A percentile compares a stretch with the other conserved stretches of the same genome.
Evolutionary conservation across 2,888 invertebrate species (phyloP).

Genomic region (Hofmannophila pseudospretella): DNA sequence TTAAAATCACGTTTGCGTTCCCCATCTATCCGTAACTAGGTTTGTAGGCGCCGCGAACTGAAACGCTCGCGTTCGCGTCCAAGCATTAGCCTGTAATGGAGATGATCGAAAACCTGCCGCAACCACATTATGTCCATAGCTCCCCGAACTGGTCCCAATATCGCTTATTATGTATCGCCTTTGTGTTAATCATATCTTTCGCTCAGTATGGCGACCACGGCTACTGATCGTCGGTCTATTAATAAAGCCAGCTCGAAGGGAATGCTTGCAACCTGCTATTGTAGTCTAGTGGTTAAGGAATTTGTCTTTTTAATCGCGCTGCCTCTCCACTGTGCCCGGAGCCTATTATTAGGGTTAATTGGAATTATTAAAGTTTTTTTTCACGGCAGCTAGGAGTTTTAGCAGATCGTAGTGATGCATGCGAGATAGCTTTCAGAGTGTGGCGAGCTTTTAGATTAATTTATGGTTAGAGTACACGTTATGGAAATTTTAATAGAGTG

Average conservation of each 20-base stretch:
- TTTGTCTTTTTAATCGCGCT: slow-evolving; percentile 76
- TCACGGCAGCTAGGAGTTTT: slow-evolving; percentile 60
- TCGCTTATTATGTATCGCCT: slow-evolving; percentile 72
- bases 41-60: slow-evolving; percentile 23
- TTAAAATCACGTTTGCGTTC: slow-evolving; percentile 10
- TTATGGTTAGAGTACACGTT: slow-evolving; percentile 54
- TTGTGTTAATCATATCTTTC: slow-evolving; percentile 75
- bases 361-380: slow-evolving; percentile 74
- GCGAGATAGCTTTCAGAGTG: slow-evolving; percentile 50
- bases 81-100: slow-evolving; percentile 52
- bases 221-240: slow-evolving; percentile 73
- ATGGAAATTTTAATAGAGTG: slow-evolving; percentile 60
- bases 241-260: slow-evolving; percentile 61
- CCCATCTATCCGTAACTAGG: slow-evolving; percentile 5
- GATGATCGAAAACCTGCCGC: slow-evolving; percentile 58
- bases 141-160: slow-evolving; percentile 68
- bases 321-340: slow-evolving; percentile 51
- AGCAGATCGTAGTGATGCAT: slow-evolving; percentile 60
- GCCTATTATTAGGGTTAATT: slow-evolving; percentile 77
- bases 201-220: slow-evolving; percentile 62
- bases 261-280: slow-evolving; percentile 71
- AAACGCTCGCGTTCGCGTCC: slow-evolving; percentile 39
- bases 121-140: slow-evolving; percentile 60
- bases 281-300: slow-evolving; percentile 69
- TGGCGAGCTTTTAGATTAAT: slow-evolving; percentile 63